Evolutionary conservation across 2,888 invertebrate genomes (phyloP).

Genomic region (Enoplolaimus lenunculus): DNA sequence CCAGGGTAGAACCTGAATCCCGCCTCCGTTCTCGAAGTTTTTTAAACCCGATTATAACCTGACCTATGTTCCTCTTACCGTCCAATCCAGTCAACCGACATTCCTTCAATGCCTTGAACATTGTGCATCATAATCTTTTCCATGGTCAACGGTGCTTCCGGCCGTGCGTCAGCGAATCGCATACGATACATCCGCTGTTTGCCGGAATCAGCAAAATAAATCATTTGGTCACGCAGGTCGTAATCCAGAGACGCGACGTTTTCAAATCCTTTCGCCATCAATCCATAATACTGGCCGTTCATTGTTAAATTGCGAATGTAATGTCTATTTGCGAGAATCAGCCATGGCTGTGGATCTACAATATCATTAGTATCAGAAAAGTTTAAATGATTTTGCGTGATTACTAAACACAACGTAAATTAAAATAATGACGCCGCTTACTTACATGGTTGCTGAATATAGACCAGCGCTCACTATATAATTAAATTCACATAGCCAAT

Average conservation of each 20-base stretch:
- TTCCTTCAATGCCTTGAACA: conserved; percentile 88
- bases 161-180: conserved; percentile 31
- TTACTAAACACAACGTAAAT: no score
- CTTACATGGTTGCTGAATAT: no score
- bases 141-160: conserved; percentile 43
- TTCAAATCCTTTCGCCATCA: conserved; percentile 73
- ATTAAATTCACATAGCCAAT: no score
- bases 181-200: conserved; percentile 36
- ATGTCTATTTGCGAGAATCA: conserved; percentile 89
- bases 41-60: no score
- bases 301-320: conserved; percentile 87
- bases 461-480: no score
- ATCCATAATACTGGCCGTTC: conserved; percentile 66
- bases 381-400: no score
- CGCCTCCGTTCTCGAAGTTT: no score
- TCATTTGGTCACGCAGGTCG: conserved; percentile 63
- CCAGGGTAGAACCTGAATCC: no score
- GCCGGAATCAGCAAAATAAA: conserved; percentile 84
- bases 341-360: conserved; percentile 53
- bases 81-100: conserved; percentile 89
- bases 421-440: no score
- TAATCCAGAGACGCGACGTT: conserved; percentile 93
- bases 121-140: conserved; percentile 79
- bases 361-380: no score
- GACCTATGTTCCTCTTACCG: conserved; percentile 27